phyloP scores from a whole-genome alignment of 2,113 vertebrate genomes.

The Poicephalus meyeri region DNA sequence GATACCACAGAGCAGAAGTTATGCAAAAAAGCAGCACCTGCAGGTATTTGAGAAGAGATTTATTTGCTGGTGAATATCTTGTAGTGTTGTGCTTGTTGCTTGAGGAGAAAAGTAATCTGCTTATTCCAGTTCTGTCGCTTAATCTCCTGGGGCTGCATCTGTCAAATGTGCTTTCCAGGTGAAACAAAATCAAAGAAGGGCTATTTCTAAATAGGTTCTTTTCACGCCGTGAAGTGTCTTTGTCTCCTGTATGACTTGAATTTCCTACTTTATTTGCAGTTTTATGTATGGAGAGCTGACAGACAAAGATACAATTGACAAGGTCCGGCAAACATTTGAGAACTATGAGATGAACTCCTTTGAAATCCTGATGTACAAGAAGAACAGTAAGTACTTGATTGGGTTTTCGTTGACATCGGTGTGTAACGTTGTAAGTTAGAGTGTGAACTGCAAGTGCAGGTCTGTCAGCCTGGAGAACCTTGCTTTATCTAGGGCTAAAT shows the following conservation, averaged over 20 bases:
- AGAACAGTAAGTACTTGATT: slow-evolving; percentile 88
- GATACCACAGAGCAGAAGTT: slow-evolving; percentile 95
- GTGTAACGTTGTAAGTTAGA: background rate
- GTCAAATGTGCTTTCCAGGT: slow-evolving; percentile 38
- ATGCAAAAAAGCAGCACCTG: slow-evolving; percentile 99
- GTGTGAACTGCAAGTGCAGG: background rate
- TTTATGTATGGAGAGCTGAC: slow-evolving; percentile 98
- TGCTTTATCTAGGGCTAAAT: background rate
- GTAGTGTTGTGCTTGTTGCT: slow-evolving; percentile 24
- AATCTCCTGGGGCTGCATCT: background rate
- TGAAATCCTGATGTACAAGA: slow-evolving; percentile 98
- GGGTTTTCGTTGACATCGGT: background rate
- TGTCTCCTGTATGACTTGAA: slow-evolving; percentile 13
- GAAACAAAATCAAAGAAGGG: slow-evolving; percentile 6
- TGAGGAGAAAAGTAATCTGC: slow-evolving; percentile 7
- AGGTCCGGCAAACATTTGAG: slow-evolving; percentile 92
- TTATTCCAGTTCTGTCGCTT: slow-evolving; percentile 31
- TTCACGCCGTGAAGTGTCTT: background rate
- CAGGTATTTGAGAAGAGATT: slow-evolving; percentile 82
- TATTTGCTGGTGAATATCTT: slow-evolving; percentile 50
- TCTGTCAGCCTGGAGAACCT: background rate
- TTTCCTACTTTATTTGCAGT: slow-evolving; percentile 74
- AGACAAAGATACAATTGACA: slow-evolving; percentile 90
- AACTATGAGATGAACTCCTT: slow-evolving; percentile 97
- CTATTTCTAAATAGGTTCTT: background rate